Base-by-base conservation (phyloP, 2,113 vertebrate genomes). In the Mirounga angustirostris region DNA sequence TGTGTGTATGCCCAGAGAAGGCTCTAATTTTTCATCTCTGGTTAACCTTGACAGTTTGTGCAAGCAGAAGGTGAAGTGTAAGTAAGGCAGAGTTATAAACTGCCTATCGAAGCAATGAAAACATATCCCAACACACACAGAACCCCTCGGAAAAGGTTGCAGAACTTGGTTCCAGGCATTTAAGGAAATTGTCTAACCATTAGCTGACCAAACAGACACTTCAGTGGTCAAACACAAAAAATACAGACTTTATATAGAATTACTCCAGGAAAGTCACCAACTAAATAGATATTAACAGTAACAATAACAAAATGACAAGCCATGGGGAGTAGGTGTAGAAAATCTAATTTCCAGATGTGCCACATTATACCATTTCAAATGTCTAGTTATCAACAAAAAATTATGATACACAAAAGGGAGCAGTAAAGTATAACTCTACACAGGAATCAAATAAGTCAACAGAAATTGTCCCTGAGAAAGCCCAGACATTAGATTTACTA, bases 291-390 rank as follows among this genome's bases (percentile, higher is more conserved):
- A 69, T 28, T n/a, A 86, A 84, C 6, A 86, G n/a, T 67, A 88
- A 78, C 10, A 63, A 71, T 59, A 83, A 90, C 46, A 63, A 94
- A 84, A 43, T 43, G 13, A 95, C 10, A 95, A 78, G 76, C 22
- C 58, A 56, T 22, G 22, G 7, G 61, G n/a, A 18, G n/a, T 74
- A 21, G 24, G 43, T 46, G 14, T 30, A 87, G 24, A 90, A 33
- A 89, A 46, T 73, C 43, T 92, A 67, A 93, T 63, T 83, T 91
- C 36, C 12, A 91, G 46, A 52, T 93, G 67, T 90, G 93, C 7
- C 22, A 83, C 15, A 76, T 76, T 76, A 67, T 36, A 40, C 54
- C 81, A 82, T 78, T 33, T 79, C 76, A 88, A 71, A 83, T 78
- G 54, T 71, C 33, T 10, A 90, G 30, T 81, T 81, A 81, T 7